A percentile compares a stretch with the other conserved stretches of the same genome.
phyloP scores from a whole-genome alignment of 2,797 vertebrate genomes.

The Pampus argenteus region DNA sequence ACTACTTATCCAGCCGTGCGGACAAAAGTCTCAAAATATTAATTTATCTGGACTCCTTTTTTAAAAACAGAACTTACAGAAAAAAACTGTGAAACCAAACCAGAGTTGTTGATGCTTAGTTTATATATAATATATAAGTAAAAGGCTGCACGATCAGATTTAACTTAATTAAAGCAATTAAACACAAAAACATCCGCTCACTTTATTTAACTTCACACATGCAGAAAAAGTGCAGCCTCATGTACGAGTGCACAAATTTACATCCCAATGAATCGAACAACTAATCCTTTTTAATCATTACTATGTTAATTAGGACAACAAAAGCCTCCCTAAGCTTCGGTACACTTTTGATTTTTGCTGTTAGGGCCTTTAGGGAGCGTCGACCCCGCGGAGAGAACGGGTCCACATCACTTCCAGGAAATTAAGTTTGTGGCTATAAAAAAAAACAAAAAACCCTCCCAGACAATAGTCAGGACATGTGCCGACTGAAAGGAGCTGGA shows the following conservation, averaged over 20 bases:
- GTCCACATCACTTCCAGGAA: slow-evolving; percentile 57
- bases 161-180: background rate
- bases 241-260: slow-evolving; percentile 29
- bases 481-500: slow-evolving; percentile 44
- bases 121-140: no score
- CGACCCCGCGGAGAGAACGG: slow-evolving; percentile 41
- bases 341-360: slow-evolving; percentile 31
- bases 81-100: no score
- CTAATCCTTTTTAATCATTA: slow-evolving; percentile 67
- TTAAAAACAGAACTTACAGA: no score
- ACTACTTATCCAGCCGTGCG: no score
- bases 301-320: slow-evolving; percentile 68
- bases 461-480: slow-evolving; percentile 58
- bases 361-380: slow-evolving; percentile 13
- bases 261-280: slow-evolving; percentile 25
- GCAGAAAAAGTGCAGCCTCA: background rate
- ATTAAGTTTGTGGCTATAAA: slow-evolving; percentile 66
- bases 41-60: no score
- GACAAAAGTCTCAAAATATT: no score
- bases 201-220: background rate
- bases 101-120: no score
- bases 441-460: slow-evolving; percentile 8
- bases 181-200: background rate
- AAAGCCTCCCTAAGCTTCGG: slow-evolving; percentile 42
- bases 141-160: no score